These are phyloP conservation scores for Hermaeophaga mercurialis DNA, from an alignment of 2,888 invertebrate species.

Conservation along the genomic window DNA sequence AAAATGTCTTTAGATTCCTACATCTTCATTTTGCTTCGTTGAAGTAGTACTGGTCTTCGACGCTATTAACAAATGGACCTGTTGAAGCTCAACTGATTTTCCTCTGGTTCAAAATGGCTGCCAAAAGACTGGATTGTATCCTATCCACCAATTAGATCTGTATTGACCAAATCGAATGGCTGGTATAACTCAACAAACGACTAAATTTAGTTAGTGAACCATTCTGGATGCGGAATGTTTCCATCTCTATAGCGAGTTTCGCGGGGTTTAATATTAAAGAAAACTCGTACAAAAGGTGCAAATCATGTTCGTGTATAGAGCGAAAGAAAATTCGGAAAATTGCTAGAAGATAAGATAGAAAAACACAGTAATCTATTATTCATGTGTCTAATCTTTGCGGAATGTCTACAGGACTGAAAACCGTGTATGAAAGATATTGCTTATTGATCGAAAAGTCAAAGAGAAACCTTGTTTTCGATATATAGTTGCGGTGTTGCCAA, in stretches of 20 bases:
- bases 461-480: slow-evolving; percentile 30
- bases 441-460: slow-evolving; percentile 30
- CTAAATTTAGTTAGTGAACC: too few species aligned
- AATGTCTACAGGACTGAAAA: slow-evolving; percentile 28
- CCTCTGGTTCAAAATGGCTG: too few species aligned
- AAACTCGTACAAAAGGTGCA: slow-evolving; percentile 34
- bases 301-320: slow-evolving; percentile 32
- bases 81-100: too few species aligned
- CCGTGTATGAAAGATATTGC: slow-evolving; percentile 32
- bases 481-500: slow-evolving; percentile 20
- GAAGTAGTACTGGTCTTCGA: too few species aligned
- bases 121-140: too few species aligned
- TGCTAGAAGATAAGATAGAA: slow-evolving; percentile 27
- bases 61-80: too few species aligned
- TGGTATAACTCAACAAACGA: too few species aligned
- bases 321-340: slow-evolving; percentile 30
- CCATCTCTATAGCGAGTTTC: slow-evolving; percentile 24
- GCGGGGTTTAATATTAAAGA: slow-evolving; percentile 31
- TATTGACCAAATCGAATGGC: too few species aligned
- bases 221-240: too few species aligned
- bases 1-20: too few species aligned
- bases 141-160: too few species aligned
- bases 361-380: slow-evolving; percentile 31
- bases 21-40: too few species aligned
- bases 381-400: slow-evolving; percentile 33